A percentile compares a stretch with the other conserved stretches of the same genome.
These are phyloP conservation scores for Chionodraco myersi DNA, from an alignment of 2,113 vertebrate genomes.

Conservation along the genomic window DNA sequence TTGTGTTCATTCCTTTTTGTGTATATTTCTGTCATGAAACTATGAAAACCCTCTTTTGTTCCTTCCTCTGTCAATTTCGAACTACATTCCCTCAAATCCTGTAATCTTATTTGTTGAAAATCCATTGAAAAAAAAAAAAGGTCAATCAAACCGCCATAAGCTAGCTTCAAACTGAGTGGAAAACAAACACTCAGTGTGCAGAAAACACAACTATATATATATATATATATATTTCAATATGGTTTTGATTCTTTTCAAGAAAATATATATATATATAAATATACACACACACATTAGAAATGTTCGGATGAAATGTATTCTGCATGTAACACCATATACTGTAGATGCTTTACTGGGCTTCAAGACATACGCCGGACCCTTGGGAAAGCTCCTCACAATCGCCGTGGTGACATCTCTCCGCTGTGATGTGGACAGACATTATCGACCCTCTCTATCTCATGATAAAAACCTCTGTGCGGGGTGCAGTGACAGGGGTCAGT, in stretches of 20 bases:
- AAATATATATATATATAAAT: too few relatives aligned
- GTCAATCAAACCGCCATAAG: too few relatives aligned
- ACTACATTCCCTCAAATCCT: too few relatives aligned
- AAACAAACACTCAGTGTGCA: neutral
- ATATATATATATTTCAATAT: neutral
- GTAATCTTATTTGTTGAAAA: too few relatives aligned
- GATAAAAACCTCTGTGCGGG: conserved; percentile 41
- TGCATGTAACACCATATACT: neutral
- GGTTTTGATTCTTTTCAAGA: neutral
- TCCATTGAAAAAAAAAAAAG: too few relatives aligned
- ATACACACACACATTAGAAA: neutral
- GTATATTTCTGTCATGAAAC: too few relatives aligned
- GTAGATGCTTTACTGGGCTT: neutral
- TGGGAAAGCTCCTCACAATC: conserved; percentile 44
- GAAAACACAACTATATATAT: too few relatives aligned
- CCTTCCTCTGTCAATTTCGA: too few relatives aligned
- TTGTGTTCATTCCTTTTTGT: too few relatives aligned
- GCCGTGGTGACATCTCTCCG: conserved; percentile 35
- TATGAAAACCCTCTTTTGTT: too few relatives aligned
- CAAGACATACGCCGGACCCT: conserved; percentile 11
- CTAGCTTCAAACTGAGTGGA: neutral
- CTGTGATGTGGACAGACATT: conserved; percentile 59
- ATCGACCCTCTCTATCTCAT: conserved; percentile 64
- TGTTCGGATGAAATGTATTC: neutral
- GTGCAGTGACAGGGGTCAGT: conserved; percentile 58